These are phyloP conservation scores for Scaeva pyrastri DNA, from an alignment of 2,888 invertebrate genomes.

Conservation along the genomic window DNA sequence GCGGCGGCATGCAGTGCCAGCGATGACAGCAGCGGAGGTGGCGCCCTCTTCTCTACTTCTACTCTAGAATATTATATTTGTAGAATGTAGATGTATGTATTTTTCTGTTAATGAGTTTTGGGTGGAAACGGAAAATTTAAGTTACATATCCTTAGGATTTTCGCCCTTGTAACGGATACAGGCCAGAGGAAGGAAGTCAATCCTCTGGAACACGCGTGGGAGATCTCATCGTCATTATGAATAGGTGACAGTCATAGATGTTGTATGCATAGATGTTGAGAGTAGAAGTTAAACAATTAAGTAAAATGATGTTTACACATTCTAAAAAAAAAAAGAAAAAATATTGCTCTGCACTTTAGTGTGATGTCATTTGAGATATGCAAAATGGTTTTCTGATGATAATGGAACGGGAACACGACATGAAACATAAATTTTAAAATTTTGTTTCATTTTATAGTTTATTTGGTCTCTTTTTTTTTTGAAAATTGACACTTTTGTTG, in stretches of 20 bases:
- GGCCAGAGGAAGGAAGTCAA: slow-evolving; percentile 15
- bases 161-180: slow-evolving; percentile 37
- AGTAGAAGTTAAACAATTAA: slow-evolving; percentile 51
- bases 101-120: slow-evolving; percentile 68
- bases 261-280: not conserved
- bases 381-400: not conserved
- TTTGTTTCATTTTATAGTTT: not conserved
- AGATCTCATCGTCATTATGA: slow-evolving; percentile 48
- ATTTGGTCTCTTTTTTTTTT: not conserved
- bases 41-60: not conserved
- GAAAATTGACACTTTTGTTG: no score
- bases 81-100: not conserved
- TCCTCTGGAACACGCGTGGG: slow-evolving; percentile 13
- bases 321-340: not conserved
- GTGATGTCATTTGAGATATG: not conserved
- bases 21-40: not conserved
- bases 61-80: slow-evolving; percentile 8
- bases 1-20: no score
- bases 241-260: slow-evolving; percentile 53
- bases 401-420: no score
- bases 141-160: slow-evolving; percentile 39
- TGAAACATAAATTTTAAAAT: slow-evolving; percentile 11
- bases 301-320: slow-evolving; percentile 30
- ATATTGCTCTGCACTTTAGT: not conserved
- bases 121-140: slow-evolving; percentile 69